These are phyloP conservation scores for Vulpes lagopus DNA, from an alignment of 2,113 vertebrate genomes.

Conservation along the genomic window DNA sequence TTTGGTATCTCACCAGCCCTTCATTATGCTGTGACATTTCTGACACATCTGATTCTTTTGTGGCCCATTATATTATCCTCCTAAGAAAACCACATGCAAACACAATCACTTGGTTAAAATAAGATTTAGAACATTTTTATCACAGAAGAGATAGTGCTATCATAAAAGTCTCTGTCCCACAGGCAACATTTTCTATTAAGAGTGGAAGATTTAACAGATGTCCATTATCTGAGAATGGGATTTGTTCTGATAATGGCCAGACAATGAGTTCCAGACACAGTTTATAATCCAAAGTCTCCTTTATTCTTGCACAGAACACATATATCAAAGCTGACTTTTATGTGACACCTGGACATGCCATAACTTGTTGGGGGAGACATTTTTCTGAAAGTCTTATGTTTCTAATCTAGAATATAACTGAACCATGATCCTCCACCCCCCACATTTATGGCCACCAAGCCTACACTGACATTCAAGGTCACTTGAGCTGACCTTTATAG, in stretches of 20 bases:
- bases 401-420: slow-evolving; percentile 64
- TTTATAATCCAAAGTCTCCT: slow-evolving; percentile 73
- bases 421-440: neutral
- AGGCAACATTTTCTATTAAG: slow-evolving; percentile 86
- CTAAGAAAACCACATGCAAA: slow-evolving; percentile 75
- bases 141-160: slow-evolving; percentile 81
- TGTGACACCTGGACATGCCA: slow-evolving; percentile 65
- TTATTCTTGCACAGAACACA: slow-evolving; percentile 69
- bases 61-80: slow-evolving; percentile 64
- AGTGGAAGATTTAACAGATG: slow-evolving; percentile 83
- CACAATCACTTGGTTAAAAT: slow-evolving; percentile 83
- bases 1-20: slow-evolving; percentile 3
- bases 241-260: slow-evolving; percentile 81
- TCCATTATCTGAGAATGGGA: slow-evolving; percentile 77
- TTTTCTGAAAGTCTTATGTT: slow-evolving; percentile 63
- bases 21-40: neutral
- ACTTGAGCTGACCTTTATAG: slow-evolving; percentile 38
- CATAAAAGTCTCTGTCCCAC: slow-evolving; percentile 79
- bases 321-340: slow-evolving; percentile 77
- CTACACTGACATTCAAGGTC: neutral
- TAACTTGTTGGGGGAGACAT: neutral
- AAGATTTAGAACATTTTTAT: slow-evolving; percentile 83
- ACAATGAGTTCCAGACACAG: slow-evolving; percentile 75
- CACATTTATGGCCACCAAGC: slow-evolving; percentile 20
- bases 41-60: slow-evolving; percentile 67